Conservation (phyloP, 2,888 invertebrate genomes). For the Caenorhabditis sp. region DNA sequence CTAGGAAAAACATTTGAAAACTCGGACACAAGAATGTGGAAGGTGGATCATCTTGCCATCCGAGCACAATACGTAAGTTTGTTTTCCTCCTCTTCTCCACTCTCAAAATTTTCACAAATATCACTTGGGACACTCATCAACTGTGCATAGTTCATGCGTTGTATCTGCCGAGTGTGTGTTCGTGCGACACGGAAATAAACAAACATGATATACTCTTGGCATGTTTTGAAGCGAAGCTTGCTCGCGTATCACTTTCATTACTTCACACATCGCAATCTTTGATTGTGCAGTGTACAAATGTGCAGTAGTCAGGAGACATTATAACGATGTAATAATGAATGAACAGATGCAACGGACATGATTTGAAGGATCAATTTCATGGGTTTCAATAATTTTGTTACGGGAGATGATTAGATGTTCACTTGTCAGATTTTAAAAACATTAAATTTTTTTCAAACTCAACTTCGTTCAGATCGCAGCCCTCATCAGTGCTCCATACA, state of each 20-base stretch:
- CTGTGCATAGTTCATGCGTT: slow-evolving; percentile 36
- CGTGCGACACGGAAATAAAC: slow-evolving; percentile 27
- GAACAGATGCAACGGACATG: slow-evolving; percentile 18
- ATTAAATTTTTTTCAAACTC: too few species aligned
- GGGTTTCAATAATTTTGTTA: neutral
- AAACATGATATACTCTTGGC: slow-evolving; percentile 45
- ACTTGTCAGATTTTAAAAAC: too few species aligned
- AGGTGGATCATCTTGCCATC: slow-evolving; percentile 60
- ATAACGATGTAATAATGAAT: slow-evolving; percentile 30
- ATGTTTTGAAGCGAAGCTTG: slow-evolving; percentile 40
- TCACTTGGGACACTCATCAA: slow-evolving; percentile 49
- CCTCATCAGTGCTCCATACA: slow-evolving; percentile 64
- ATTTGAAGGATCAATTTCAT: slow-evolving; percentile 14
- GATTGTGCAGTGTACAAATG: slow-evolving; percentile 36
- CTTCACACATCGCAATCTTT: slow-evolving; percentile 48
- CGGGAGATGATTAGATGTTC: neutral
- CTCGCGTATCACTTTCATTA: slow-evolving; percentile 46
- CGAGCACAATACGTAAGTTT: slow-evolving; percentile 68
- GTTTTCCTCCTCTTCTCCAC: slow-evolving; percentile 35
- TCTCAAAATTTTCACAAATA: slow-evolving; percentile 18
- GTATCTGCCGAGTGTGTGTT: slow-evolving; percentile 11
- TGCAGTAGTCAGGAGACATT: slow-evolving; percentile 23
- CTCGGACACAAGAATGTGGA: slow-evolving; percentile 70
- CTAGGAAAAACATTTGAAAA: slow-evolving; percentile 60
- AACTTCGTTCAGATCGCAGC: slow-evolving; percentile 57